Evolutionary conservation across 2,888 invertebrate genomes (phyloP).

Genomic region (Polyploca ridens): DNA sequence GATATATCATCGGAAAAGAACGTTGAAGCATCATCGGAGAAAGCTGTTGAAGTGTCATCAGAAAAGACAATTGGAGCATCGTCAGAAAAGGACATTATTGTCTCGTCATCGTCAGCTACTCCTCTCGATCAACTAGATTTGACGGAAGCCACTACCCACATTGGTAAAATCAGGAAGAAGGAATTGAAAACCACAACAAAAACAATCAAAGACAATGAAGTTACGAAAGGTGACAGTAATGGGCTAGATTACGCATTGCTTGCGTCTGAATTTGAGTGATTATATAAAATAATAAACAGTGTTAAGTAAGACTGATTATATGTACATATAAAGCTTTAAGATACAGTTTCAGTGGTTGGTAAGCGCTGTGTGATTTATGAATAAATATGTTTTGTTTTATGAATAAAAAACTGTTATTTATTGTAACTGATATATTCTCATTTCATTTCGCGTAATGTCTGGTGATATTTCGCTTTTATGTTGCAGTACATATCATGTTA

Average conservation of each 20-base stretch:
- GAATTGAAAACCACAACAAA: constrained; percentile 70
- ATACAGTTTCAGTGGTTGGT: constrained; percentile 21
- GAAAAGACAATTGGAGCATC: constrained; percentile 24
- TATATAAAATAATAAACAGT: constrained; percentile 25
- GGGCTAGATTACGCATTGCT: constrained; percentile 66
- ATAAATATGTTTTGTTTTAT: constrained; percentile 56
- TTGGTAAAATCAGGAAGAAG: constrained; percentile 79
- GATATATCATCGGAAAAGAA: constrained; percentile 38
- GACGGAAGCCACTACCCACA: constrained; percentile 69
- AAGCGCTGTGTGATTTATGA: constrained; percentile 32
- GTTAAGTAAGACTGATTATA: constrained; percentile 63
- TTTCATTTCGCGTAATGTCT: constrained; percentile 36
- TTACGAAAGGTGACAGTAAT: constrained; percentile 69
- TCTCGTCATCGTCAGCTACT: not conserved
- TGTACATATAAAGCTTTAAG: constrained; percentile 35
- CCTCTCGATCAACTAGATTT: constrained; percentile 62
- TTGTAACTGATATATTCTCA: constrained; percentile 51
- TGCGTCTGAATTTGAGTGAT: constrained; percentile 59
- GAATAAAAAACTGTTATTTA: constrained; percentile 74
- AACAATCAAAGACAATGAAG: constrained; percentile 72
- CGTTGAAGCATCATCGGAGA: constrained; percentile 29
- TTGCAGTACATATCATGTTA: constrained; percentile 38
- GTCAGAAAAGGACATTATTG: constrained; percentile 22
- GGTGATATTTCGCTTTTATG: constrained; percentile 47
- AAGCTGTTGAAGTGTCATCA: constrained; percentile 8